Percentiles rank a stretch among this genome's conserved stretches.
phyloP scores from a whole-genome alignment of 2,113 vertebrate species.

The Hippocampus comes region DNA sequence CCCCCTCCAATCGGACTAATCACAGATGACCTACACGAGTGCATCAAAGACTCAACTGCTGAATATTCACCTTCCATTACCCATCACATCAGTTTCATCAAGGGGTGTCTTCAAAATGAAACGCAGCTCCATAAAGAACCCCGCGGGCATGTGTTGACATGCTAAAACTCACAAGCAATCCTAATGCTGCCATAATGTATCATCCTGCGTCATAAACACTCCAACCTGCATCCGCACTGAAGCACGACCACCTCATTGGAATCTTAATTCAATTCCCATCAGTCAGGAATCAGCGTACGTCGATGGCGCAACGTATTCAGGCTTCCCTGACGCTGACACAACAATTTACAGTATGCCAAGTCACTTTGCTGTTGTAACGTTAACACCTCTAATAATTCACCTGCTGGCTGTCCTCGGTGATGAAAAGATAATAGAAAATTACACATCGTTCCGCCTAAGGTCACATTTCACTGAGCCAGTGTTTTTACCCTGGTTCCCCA shows the following conservation, averaged over 20 bases:
- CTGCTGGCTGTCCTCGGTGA: conserved; percentile 37
- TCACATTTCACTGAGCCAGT: conserved; percentile 40
- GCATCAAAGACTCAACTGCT: conserved; percentile 22
- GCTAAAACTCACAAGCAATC: conserved; percentile 28
- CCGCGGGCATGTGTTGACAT: conserved; percentile 27
- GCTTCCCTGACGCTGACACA: conserved; percentile 55
- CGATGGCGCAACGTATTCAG: conserved; percentile 52
- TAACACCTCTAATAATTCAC: conserved; percentile 48
- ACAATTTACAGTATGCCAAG: conserved; percentile 58
- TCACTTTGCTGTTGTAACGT: conserved; percentile 51
- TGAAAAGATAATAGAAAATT: conserved; percentile 46
- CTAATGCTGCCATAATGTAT: conserved; percentile 41
- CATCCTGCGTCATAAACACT: conserved; percentile 57
- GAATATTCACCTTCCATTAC: conserved; percentile 10
- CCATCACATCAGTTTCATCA: conserved; percentile 37
- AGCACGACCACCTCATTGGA: conserved; percentile 67
- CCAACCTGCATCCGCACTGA: conserved; percentile 50
- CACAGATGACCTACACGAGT: not conserved
- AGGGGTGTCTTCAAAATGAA: conserved; percentile 29
- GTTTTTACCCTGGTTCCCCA: not conserved
- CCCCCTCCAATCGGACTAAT: not conserved
- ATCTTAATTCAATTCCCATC: conserved; percentile 69
- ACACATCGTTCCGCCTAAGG: conserved; percentile 19
- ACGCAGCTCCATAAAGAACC: conserved; percentile 36
- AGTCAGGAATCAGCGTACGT: conserved; percentile 60